Conservation (phyloP, 2,888 invertebrate species). For the Teinopalpus imperialis region DNA sequence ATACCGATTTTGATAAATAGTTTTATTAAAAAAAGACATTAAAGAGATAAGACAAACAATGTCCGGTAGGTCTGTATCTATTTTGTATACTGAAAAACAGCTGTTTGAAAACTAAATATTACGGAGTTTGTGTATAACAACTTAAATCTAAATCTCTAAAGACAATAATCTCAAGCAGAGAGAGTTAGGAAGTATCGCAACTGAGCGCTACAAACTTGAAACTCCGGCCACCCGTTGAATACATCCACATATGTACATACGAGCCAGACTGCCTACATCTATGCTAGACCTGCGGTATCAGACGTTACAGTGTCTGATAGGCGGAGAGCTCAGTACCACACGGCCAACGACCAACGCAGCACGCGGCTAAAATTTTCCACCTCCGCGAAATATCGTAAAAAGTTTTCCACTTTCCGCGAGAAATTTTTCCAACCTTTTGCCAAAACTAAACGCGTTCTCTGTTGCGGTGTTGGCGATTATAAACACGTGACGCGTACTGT, state of each 20-base stretch:
- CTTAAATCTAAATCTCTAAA: background rate
- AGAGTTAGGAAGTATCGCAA: constrained; percentile 5
- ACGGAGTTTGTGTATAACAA: background rate
- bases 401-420: constrained; percentile 29
- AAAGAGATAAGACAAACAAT: too few species aligned
- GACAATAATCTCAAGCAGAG: constrained; percentile 9
- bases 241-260: constrained; percentile 29
- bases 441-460: background rate
- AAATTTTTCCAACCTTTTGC: constrained; percentile 8
- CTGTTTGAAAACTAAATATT: too few species aligned
- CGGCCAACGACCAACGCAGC: constrained; percentile 57
- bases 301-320: constrained; percentile 61
- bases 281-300: constrained; percentile 69
- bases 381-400: constrained; percentile 36
- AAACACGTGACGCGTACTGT: constrained; percentile 6
- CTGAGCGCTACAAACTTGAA: constrained; percentile 7
- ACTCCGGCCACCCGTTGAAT: constrained; percentile 13
- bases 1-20: too few species aligned
- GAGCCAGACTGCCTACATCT: constrained; percentile 43
- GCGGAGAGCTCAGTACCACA: constrained; percentile 59
- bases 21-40: too few species aligned
- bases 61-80: too few species aligned
- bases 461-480: constrained; percentile 5
- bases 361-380: constrained; percentile 49
- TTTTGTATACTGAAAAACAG: background rate